Conservation (phyloP, 1,140 invertebrate genomes). For the Drosophila lowei region DNA sequence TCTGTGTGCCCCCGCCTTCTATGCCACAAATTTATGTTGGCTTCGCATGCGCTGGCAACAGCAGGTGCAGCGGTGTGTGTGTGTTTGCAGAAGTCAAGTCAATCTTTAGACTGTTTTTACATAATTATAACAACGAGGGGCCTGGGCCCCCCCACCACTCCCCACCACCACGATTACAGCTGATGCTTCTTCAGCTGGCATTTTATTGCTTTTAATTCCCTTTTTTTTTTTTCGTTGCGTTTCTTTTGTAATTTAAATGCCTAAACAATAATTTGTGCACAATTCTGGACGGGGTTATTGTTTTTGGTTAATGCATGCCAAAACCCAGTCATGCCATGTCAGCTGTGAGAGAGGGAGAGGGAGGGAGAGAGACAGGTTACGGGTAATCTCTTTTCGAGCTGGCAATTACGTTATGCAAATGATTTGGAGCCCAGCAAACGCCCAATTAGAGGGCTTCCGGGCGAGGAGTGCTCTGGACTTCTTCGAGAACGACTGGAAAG, state of each 20-base stretch:
- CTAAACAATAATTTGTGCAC: slow-evolving; percentile 79
- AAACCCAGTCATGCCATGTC: slow-evolving; percentile 50
- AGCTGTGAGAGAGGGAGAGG: slow-evolving; percentile 7
- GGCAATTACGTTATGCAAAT: slow-evolving; percentile 72
- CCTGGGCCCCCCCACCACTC: background rate
- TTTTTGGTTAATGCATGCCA: slow-evolving; percentile 74
- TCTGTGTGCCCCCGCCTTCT: background rate
- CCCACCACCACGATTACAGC: slow-evolving; percentile 3
- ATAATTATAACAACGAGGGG: slow-evolving; percentile 77
- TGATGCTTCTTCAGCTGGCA: slow-evolving; percentile 55
- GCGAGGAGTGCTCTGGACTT: background rate
- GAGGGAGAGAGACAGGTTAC: too few species aligned
- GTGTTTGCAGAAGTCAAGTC: slow-evolving; percentile 69
- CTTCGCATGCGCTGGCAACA: slow-evolving; percentile 66
- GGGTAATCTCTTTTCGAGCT: slow-evolving; percentile 12
- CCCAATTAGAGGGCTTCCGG: slow-evolving; percentile 69
- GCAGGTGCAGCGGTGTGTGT: slow-evolving; percentile 8
- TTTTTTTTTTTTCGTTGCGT: slow-evolving; percentile 19
- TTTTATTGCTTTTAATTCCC: slow-evolving; percentile 64
- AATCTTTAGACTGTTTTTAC: slow-evolving; percentile 80
- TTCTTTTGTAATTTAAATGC: slow-evolving; percentile 71
- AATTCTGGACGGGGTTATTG: slow-evolving; percentile 67
- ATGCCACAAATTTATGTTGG: slow-evolving; percentile 70
- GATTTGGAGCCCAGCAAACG: slow-evolving; percentile 34
- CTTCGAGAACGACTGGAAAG: background rate